phyloP scores from a whole-genome alignment of 2,113 vertebrate genomes.

The Psilopogon haemacephalus region DNA sequence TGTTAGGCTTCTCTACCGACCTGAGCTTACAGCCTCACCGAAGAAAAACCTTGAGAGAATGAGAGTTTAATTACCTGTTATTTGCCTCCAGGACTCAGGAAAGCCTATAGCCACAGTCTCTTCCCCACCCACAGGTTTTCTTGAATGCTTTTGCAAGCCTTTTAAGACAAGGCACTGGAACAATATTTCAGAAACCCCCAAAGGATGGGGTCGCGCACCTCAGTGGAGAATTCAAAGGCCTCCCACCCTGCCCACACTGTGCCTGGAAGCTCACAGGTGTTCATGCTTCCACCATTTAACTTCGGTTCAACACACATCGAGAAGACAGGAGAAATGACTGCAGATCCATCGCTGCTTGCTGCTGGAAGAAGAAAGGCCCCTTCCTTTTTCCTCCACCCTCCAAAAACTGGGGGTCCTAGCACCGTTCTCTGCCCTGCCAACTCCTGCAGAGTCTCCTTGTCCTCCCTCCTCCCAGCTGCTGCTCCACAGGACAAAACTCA shows the following conservation, averaged over 20 bases:
- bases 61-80: neutral
- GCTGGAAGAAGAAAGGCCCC: neutral
- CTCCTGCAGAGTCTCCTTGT: neutral
- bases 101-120: neutral
- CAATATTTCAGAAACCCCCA: neutral
- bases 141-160: neutral
- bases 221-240: neutral
- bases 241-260: accelerated
- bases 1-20: neutral
- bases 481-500: neutral
- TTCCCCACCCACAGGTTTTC: neutral
- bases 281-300: neutral
- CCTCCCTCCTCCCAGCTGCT: accelerated
- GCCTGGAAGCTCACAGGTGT: neutral
- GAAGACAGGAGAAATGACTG: neutral
- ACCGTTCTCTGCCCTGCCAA: neutral
- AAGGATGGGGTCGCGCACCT: neutral
- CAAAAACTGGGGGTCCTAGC: neutral
- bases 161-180: neutral
- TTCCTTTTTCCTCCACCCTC: neutral
- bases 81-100: neutral
- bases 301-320: neutral
- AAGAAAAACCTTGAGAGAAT: neutral
- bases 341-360: neutral
- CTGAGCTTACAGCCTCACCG: neutral